Evolutionary conservation across 2,797 vertebrate species (phyloP).

Genomic region (Parambassis ranga): DNA sequence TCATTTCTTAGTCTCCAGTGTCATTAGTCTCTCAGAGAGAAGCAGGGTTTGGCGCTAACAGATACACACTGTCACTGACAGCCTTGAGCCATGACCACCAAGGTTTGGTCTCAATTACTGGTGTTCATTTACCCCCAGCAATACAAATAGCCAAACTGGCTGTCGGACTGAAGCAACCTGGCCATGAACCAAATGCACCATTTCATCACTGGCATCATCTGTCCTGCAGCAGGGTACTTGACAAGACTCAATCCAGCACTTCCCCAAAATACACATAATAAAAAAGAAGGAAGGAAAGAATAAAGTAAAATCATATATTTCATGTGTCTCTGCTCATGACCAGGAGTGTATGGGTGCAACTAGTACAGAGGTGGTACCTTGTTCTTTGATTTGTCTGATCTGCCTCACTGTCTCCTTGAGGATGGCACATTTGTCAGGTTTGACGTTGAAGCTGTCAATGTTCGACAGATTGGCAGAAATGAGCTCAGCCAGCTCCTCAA

Average conservation of each 20-base stretch:
- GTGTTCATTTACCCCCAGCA: conserved; percentile 63
- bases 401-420: conserved; percentile 99
- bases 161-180: conserved; percentile 38
- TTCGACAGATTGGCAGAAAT: conserved; percentile 99
- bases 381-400: conserved; percentile 99
- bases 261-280: not conserved
- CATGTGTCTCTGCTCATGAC: not conserved
- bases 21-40: conserved; percentile 39
- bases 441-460: conserved; percentile 99
- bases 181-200: conserved; percentile 56
- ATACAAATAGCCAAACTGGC: conserved; percentile 50
- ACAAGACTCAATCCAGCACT: conserved; percentile 12
- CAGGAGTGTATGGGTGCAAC: not conserved
- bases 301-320: not conserved
- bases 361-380: conserved; percentile 81
- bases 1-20: conserved; percentile 19
- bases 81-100: conserved; percentile 66
- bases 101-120: conserved; percentile 70
- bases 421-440: conserved; percentile 99
- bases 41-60: conserved; percentile 48
- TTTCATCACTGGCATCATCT: conserved; percentile 62
- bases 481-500: conserved; percentile 97
- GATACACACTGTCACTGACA: conserved; percentile 47
- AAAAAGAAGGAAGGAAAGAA: not conserved
- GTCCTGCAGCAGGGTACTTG: conserved; percentile 31